Evolutionary conservation across 2,888 invertebrate genomes (phyloP), one percentile per base, ranked within the genome.

Genomic region (Heliconius hortense): DNA sequence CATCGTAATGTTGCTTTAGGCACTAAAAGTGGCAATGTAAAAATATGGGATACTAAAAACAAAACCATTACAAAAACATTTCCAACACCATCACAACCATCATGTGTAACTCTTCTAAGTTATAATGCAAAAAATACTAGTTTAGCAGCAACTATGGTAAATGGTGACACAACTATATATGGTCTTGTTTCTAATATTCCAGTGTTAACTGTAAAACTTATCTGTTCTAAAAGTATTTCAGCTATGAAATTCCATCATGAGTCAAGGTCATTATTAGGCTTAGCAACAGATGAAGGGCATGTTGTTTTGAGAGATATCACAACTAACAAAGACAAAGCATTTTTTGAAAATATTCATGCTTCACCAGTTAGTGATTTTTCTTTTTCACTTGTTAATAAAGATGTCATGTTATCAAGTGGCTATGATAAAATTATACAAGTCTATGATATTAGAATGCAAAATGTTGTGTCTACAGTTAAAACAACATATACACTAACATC

Each of bases 341-440:
- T 87, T 77, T 92, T 93, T 87, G 91, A 93, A 81, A 91, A 92
- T 81, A 90, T 94, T 10, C 95, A 95, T 81, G 93, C 94, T 26
- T 95, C 95, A 4, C 94, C 95, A 2, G 94, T 95, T n/a, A 95
- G 94, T 79, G 94, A 95, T 80, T 89, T 95, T 76, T 87, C 91
- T 53, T 95, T 93, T 85, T 95, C 95, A 0, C 91, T 95, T 0
- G 88, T 95, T 15, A 95, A 95, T 81, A 88, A 90, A 78, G 95
- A 95, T 85, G 91, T 95, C 1, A 86, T 95, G 84, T 83, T 95
- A 7, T 94, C 95, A 0, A 88, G 94, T 81, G 95, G 95, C 0
- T 91, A 91, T 80, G 95, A 95, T 83, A 94, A 95, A 82, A 89
- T 93, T 70, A 92, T 95, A 85, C 91, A 94, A 85, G 93, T 95